phyloP scores from a whole-genome alignment of 2,888 invertebrate genomes.

The Ochlodes sylvanus region DNA sequence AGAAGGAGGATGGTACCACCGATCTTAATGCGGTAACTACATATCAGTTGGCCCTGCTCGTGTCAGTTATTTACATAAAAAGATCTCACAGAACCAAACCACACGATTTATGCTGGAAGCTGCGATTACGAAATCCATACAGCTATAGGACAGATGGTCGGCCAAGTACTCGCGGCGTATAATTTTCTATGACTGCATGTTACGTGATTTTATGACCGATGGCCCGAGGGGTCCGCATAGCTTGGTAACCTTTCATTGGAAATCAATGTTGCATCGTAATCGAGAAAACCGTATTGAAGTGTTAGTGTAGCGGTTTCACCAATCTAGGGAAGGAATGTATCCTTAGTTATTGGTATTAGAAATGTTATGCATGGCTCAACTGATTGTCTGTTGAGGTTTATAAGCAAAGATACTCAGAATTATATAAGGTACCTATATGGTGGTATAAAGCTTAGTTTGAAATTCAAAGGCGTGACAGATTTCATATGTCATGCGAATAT shows the following conservation, averaged over 20 bases:
- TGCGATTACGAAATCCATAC: slow-evolving; percentile 61
- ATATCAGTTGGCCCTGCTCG: too few relatives aligned
- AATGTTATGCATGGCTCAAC: background rate
- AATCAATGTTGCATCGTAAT: slow-evolving; percentile 24
- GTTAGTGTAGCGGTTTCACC: slow-evolving; percentile 6
- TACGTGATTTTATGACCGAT: slow-evolving; percentile 26
- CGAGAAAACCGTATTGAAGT: background rate
- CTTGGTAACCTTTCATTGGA: slow-evolving; percentile 27
- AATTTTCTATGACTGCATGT: slow-evolving; percentile 38
- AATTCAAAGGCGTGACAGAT: too few relatives aligned
- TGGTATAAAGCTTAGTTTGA: too few relatives aligned
- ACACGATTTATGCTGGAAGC: slow-evolving; percentile 39
- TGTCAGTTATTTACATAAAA: too few relatives aligned
- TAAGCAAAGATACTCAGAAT: too few relatives aligned
- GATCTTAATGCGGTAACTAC: too few relatives aligned
- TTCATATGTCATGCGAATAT: too few relatives aligned
- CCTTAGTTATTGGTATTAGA: slow-evolving; percentile 21
- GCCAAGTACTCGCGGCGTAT: slow-evolving; percentile 21
- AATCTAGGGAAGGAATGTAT: slow-evolving; percentile 10
- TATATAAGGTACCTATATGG: too few relatives aligned
- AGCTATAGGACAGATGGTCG: slow-evolving; percentile 58
- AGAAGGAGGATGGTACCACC: too few relatives aligned
- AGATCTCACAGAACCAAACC: too few relatives aligned
- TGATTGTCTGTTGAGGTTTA: background rate
- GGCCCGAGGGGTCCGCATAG: slow-evolving; percentile 18